Evolutionary conservation across 1,140 invertebrate genomes (phyloP), one percentile per base, ranked within the genome.

Genomic region (Yoshiicerus persimilis): DNA sequence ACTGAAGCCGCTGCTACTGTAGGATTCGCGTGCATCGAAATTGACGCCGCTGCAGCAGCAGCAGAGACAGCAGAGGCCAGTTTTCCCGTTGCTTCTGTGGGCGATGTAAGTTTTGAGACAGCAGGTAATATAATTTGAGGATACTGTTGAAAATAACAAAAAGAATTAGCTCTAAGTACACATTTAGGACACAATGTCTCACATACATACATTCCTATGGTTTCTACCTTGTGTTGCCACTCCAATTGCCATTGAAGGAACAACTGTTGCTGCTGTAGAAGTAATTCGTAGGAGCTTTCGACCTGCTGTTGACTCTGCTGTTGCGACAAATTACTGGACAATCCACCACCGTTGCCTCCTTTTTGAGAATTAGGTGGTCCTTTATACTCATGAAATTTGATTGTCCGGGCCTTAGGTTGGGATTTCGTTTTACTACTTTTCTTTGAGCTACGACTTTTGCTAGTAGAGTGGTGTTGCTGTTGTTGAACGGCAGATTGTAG

Each of bases 371-470:
- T 98, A 86, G 98, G 97, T 62, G 98, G 98, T 85, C 98, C 98
- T 94, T 99, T 99, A 92, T 99, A 99, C 92, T 99, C 98, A 92
- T 99, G 98, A 93, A 99, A 99, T 93, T 99, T 99, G 88, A 99
- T 98, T 64, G 96, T 97, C 88, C 97, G 95, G 2, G 97, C 95
- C 92, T 99, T 99, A 0, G 95, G 95, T 88, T 95, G 94, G 6
- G 95, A 94, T 91, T 97, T 96, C 77, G 95, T 95, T 92, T 97
- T 97, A 36, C 95, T 85, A 83, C 88, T 87, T 56, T 91, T 91
- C 47, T 91, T 91, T 4, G 86, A 89, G 23, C 80, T 88, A 36
- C 85, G 84, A 86, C 80, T 87, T 87, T 90, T 89, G 41, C 70
- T 77, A 23, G 80, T 80, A 25, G 83, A 84, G 30, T 80, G 89